These are phyloP conservation scores for Euleptes europaea DNA, from an alignment of 2,113 vertebrate genomes.

Conservation along the genomic window DNA sequence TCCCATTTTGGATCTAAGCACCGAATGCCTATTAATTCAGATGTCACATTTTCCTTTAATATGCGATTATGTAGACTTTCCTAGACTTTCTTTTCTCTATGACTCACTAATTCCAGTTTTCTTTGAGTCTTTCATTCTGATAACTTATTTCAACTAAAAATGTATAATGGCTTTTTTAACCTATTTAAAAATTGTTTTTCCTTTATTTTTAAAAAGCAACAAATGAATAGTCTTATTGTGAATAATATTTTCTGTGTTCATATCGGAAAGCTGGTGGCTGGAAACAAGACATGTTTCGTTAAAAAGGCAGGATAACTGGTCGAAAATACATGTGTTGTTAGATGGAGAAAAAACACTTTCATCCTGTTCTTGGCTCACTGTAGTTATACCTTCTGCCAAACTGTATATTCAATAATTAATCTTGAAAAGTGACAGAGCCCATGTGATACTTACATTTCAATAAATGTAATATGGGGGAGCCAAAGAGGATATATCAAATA, in stretches of 20 bases:
- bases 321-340: neutral
- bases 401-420: neutral
- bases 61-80: constrained; percentile 3
- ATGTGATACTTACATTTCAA: neutral
- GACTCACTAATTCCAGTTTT: constrained; percentile 37
- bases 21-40: constrained; percentile 46
- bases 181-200: constrained; percentile 25
- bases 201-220: neutral
- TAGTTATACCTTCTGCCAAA: neutral
- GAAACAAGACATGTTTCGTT: neutral
- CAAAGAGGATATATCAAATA: neutral
- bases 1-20: constrained; percentile 38
- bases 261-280: neutral
- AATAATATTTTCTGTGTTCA: neutral
- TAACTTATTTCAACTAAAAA: constrained; percentile 57
- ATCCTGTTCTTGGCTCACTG: neutral
- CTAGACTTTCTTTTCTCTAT: constrained; percentile 6
- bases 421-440: neutral
- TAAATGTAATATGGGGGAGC: neutral
- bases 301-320: neutral
- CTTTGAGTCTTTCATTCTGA: constrained; percentile 47
- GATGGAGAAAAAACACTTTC: neutral
- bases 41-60: constrained; percentile 46
- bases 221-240: constrained; percentile 28
- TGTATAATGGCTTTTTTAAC: constrained; percentile 44